These are phyloP conservation scores for Chondrosia reniformis DNA, from an alignment of 37 sponge, comb jelly and placozoan species.

Conservation along the genomic window DNA sequence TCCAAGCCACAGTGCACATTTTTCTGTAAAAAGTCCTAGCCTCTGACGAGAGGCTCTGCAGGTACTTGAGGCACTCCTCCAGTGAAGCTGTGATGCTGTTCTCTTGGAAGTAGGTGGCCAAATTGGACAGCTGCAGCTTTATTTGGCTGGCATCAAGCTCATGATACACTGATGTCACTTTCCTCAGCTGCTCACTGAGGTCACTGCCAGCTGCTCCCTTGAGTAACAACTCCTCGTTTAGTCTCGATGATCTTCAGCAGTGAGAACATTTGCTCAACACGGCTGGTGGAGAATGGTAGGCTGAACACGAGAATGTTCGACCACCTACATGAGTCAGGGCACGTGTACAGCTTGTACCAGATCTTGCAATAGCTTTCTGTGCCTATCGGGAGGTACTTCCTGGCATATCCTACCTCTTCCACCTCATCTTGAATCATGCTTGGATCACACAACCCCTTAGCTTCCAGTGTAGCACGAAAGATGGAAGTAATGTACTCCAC, in stretches of 20 bases:
- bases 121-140: too few species aligned
- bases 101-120: too few species aligned
- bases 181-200: too few species aligned
- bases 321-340: slow-evolving; percentile 47
- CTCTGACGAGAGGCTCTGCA: too few species aligned
- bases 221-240: too few species aligned
- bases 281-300: slow-evolving; percentile 51
- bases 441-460: slow-evolving; percentile 24
- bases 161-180: too few species aligned
- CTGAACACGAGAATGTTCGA: slow-evolving; percentile 53
- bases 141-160: too few species aligned
- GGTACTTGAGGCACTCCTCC: too few species aligned
- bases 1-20: too few species aligned
- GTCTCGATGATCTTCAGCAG: slow-evolving; percentile 33
- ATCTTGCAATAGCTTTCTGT: slow-evolving; percentile 30
- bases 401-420: slow-evolving; percentile 38
- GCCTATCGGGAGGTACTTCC: slow-evolving; percentile 22
- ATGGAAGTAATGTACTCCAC: neutral
- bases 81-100: too few species aligned
- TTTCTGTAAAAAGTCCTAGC: too few species aligned
- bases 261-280: slow-evolving; percentile 42
- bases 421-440: slow-evolving; percentile 35
- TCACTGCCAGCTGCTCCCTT: too few species aligned
- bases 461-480: slow-evolving; percentile 35
- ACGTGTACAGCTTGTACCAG: slow-evolving; percentile 51